These are phyloP conservation scores for Gorsachius magnificus DNA, from an alignment of 2,797 vertebrate species.

Conservation along the genomic window DNA sequence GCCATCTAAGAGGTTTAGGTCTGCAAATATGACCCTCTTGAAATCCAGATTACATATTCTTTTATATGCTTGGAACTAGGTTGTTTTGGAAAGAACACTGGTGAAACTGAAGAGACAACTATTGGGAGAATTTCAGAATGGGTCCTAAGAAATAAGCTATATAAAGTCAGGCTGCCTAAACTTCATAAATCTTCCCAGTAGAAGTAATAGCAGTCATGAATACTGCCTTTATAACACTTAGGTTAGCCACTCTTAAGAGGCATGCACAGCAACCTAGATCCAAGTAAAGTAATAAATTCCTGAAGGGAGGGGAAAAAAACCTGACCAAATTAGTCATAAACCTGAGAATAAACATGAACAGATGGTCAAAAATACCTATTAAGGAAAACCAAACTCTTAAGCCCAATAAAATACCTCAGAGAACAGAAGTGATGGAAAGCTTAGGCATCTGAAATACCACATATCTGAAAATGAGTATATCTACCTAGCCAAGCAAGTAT, in stretches of 20 bases:
- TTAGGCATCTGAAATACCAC: background rate
- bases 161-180: background rate
- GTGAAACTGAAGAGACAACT: background rate
- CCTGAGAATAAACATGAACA: background rate
- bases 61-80: background rate
- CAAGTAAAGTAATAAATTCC: background rate
- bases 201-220: background rate
- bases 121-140: background rate
- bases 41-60: background rate
- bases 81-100: background rate
- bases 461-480: background rate
- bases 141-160: background rate
- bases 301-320: background rate
- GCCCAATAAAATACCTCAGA: background rate
- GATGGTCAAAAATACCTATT: background rate
- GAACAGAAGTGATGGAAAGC: background rate
- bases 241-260: background rate
- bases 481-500: background rate
- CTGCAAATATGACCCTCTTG: background rate
- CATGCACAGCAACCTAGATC: background rate
- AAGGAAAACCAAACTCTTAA: background rate
- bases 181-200: background rate
- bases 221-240: background rate
- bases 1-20: background rate
- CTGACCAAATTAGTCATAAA: background rate